phyloP scores from a whole-genome alignment of 2,797 vertebrate genomes.

The Sebastes steindachneri region DNA sequence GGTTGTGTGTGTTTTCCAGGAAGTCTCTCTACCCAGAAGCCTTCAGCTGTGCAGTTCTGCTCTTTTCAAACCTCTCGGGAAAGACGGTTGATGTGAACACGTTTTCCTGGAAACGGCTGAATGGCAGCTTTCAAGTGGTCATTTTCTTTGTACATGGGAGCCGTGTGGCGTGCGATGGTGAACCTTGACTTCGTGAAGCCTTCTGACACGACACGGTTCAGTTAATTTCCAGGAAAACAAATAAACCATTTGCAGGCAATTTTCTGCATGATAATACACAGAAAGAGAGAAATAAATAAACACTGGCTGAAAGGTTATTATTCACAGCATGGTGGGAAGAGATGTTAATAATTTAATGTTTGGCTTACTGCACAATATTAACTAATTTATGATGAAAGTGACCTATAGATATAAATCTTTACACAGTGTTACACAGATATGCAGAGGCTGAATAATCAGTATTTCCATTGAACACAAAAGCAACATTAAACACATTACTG shows the following conservation, averaged over 20 bases:
- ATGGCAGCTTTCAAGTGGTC: conserved; percentile 47
- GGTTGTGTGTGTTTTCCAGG: conserved; percentile 72
- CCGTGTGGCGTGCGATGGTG: background rate
- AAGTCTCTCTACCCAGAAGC: conserved; percentile 70
- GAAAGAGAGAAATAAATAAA: background rate
- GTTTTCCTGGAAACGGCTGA: conserved; percentile 58
- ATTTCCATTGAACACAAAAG: background rate
- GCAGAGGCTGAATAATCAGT: background rate
- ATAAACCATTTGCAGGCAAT: background rate
- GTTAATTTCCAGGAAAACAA: background rate
- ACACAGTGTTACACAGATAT: background rate
- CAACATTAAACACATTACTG: background rate
- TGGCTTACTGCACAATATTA: background rate
- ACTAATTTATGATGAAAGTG: background rate
- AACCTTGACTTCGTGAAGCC: conserved; percentile 30
- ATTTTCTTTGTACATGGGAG: conserved; percentile 20
- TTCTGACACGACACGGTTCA: conserved; percentile 11
- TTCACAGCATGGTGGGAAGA: background rate
- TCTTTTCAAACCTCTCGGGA: conserved; percentile 49
- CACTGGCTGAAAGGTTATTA: background rate
- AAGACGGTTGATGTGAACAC: conserved; percentile 24
- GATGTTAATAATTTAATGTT: background rate
- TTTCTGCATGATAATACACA: background rate
- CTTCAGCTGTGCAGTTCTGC: conserved; percentile 54
- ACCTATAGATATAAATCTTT: background rate